These are phyloP conservation scores for Nemopilema nomurai DNA, from an alignment of 30 jellyfish, hydroid and myxozoan genomes.

Conservation along the genomic window DNA sequence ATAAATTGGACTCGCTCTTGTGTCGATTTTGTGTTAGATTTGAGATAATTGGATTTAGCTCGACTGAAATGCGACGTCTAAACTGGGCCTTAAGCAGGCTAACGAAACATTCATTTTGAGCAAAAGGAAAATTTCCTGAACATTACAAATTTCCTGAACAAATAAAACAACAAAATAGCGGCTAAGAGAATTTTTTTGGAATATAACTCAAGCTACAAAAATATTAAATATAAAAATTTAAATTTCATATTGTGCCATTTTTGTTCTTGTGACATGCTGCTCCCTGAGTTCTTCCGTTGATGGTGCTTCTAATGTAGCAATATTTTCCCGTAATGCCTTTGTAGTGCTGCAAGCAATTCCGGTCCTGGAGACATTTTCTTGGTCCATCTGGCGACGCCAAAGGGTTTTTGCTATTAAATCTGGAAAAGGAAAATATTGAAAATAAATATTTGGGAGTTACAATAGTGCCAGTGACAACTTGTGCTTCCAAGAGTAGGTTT, in stretches of 20 bases:
- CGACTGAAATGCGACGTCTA: slow-evolving; percentile 25
- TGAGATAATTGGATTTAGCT: slow-evolving; percentile 12
- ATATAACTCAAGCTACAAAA: too few species aligned
- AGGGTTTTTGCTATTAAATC: slow-evolving; percentile 7
- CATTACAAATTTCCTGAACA: too few species aligned
- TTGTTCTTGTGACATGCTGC: background rate
- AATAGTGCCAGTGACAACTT: background rate
- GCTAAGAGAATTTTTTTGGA: too few species aligned
- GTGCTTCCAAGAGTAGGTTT: too few species aligned
- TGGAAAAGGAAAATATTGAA: background rate
- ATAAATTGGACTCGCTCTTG: slow-evolving; percentile 20
- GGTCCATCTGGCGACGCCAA: slow-evolving; percentile 17
- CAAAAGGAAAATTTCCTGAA: too few species aligned
- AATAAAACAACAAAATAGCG: too few species aligned
- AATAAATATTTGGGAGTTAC: background rate
- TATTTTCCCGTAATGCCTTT: background rate
- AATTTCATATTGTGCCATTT: slow-evolving; percentile 10
- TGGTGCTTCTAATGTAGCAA: slow-evolving; percentile 9
- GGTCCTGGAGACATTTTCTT: background rate
- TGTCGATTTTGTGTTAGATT: slow-evolving; percentile 31
- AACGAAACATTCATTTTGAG: background rate
- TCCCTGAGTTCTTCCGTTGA: slow-evolving; percentile 5
- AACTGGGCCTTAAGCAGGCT: slow-evolving; percentile 23
- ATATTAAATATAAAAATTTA: too few species aligned
- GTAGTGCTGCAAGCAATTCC: slow-evolving; percentile 3